Evolutionary conservation across 2,113 vertebrate species (phyloP).

Genomic region (Puma concolor): DNA sequence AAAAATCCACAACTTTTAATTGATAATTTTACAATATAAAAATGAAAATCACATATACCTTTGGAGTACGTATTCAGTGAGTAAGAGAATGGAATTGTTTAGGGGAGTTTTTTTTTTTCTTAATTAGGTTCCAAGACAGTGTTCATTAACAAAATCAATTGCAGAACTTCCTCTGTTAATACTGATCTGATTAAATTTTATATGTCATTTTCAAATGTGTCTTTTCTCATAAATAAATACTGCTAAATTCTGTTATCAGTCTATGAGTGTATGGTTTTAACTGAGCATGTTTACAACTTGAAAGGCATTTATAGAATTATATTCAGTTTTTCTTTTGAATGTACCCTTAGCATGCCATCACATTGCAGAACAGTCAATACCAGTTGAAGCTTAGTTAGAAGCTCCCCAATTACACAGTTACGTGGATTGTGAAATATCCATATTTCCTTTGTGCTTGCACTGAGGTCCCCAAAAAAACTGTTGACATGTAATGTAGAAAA

Average conservation of each 20-base stretch:
- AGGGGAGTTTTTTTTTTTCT: background rate
- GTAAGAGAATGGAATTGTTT: background rate
- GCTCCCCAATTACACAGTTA: slow-evolving; percentile 28
- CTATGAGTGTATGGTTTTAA: background rate
- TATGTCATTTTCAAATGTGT: background rate
- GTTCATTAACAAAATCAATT: background rate
- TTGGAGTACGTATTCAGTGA: background rate
- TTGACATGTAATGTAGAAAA: background rate
- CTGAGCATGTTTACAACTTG: slow-evolving; percentile 39
- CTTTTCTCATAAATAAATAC: background rate
- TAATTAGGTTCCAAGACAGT: background rate
- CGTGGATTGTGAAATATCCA: slow-evolving; percentile 51
- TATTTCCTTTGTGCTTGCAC: background rate
- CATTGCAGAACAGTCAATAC: background rate
- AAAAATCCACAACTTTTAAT: background rate
- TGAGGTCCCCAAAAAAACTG: background rate
- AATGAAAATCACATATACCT: background rate
- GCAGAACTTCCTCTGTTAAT: background rate
- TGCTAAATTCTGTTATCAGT: background rate
- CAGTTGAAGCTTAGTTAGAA: background rate
- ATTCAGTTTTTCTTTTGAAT: background rate
- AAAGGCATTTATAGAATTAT: background rate
- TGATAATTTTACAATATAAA: background rate
- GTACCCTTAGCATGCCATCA: background rate
- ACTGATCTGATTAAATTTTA: background rate